A percentile compares a stretch with the other conserved stretches of the same genome.
Evolutionary conservation across 92 coral and sea anemone species (phyloP).

Genomic region (Parazoanthus darwini): DNA sequence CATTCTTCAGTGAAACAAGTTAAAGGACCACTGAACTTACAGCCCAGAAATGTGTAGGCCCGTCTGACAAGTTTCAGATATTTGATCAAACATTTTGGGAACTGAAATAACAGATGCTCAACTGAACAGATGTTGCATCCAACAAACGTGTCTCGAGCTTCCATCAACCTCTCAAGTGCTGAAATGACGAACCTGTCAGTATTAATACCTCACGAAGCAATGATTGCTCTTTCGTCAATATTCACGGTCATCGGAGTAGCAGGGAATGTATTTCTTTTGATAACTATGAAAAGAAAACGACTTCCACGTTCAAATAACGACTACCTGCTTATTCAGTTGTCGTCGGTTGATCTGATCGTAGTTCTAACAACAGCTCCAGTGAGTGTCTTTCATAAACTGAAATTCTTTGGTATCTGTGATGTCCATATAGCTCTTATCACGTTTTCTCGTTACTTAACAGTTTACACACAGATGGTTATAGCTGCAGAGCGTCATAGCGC

Average conservation of each 20-base stretch:
- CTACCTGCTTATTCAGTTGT: background rate
- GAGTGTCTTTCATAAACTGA: background rate
- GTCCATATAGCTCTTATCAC: background rate
- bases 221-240: background rate
- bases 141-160: background rate
- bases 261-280: background rate
- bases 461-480: background rate
- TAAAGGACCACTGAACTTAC: background rate
- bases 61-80: background rate
- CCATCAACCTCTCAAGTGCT: background rate
- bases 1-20: no score
- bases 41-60: no score
- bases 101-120: background rate
- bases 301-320: background rate
- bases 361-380: constrained; percentile 1
- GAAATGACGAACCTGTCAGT: background rate
- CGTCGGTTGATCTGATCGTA: background rate
- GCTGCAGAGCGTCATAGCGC: background rate
- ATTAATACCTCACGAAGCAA: background rate
- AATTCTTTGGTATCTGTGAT: background rate
- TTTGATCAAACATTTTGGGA: background rate
- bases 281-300: background rate
- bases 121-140: background rate
- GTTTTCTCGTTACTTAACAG: background rate
- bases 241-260: background rate